Conservation (phyloP, 1,140 invertebrate genomes). For the Nephila pilipes region DNA sequence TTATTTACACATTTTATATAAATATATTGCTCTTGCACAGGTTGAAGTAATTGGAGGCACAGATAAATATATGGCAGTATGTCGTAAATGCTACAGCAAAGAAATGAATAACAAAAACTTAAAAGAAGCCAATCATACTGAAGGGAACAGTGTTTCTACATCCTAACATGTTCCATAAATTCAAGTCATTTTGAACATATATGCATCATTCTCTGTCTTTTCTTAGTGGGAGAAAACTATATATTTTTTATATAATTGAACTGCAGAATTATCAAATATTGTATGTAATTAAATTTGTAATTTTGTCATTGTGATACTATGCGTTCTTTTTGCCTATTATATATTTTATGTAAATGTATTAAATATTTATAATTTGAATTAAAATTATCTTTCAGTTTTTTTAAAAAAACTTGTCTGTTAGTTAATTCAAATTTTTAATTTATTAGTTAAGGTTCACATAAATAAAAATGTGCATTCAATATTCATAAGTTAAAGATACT, state of each 20-base stretch:
- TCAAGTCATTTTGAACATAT: background rate
- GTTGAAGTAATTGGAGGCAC: slow-evolving; percentile 86
- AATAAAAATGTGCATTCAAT: too few species aligned
- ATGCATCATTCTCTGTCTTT: background rate
- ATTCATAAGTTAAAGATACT: too few species aligned
- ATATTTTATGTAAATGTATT: background rate
- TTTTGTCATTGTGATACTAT: background rate
- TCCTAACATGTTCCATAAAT: background rate
- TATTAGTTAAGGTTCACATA: too few species aligned
- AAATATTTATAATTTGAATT: too few species aligned
- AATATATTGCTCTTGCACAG: slow-evolving; percentile 78
- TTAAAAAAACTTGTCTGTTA: too few species aligned
- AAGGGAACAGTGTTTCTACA: background rate
- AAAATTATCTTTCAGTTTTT: too few species aligned
- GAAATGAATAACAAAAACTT: background rate
- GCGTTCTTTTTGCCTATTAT: background rate
- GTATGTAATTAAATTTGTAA: too few species aligned
- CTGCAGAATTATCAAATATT: background rate
- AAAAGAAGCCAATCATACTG: background rate
- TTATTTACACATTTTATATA: background rate
- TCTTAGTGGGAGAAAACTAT: background rate
- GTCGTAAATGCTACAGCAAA: slow-evolving; percentile 83
- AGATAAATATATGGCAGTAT: slow-evolving; percentile 86
- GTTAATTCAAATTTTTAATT: too few species aligned
- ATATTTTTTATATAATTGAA: background rate